phyloP scores from a whole-genome alignment of 2,888 invertebrate genomes.

The Zootermopsis nevadensis region DNA sequence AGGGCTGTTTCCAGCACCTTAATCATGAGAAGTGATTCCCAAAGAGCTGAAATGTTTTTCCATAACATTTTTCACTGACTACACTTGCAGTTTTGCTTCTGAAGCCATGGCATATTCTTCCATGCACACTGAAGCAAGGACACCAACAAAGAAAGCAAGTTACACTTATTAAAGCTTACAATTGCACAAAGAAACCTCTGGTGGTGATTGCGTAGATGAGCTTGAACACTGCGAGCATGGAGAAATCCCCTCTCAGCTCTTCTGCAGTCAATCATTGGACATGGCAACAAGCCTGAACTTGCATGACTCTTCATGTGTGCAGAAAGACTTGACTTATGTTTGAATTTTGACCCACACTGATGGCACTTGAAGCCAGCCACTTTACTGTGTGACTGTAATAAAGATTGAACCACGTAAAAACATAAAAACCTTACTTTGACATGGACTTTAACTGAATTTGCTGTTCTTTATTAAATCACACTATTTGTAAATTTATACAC shows the following conservation, averaged over 20 bases:
- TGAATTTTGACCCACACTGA: slow-evolving; percentile 35
- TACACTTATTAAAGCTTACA: slow-evolving; percentile 14
- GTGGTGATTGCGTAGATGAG: slow-evolving; percentile 12
- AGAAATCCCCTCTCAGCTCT: slow-evolving; percentile 22
- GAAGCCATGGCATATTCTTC: too few species aligned
- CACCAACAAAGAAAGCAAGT: too few species aligned
- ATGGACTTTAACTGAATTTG: too few species aligned
- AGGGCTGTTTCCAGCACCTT: too few species aligned
- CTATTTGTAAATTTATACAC: too few species aligned
- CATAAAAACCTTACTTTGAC: not conserved
- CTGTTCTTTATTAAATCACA: too few species aligned
- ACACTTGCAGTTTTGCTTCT: too few species aligned
- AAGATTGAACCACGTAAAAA: not conserved
- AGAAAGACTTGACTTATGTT: slow-evolving; percentile 31
- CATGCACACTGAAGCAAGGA: too few species aligned
- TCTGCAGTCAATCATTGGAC: slow-evolving; percentile 7
- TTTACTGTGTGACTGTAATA: slow-evolving; percentile 40
- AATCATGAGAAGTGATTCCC: too few species aligned
- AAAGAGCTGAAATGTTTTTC: too few species aligned
- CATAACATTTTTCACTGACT: too few species aligned
- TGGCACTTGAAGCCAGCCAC: slow-evolving; percentile 33
- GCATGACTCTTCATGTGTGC: slow-evolving; percentile 33
- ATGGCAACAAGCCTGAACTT: not conserved
- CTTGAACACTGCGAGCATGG: not conserved
- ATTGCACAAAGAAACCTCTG: slow-evolving; percentile 13